phyloP scores from a whole-genome alignment of 2,888 invertebrate genomes.

The Poecilus cupreus region DNA sequence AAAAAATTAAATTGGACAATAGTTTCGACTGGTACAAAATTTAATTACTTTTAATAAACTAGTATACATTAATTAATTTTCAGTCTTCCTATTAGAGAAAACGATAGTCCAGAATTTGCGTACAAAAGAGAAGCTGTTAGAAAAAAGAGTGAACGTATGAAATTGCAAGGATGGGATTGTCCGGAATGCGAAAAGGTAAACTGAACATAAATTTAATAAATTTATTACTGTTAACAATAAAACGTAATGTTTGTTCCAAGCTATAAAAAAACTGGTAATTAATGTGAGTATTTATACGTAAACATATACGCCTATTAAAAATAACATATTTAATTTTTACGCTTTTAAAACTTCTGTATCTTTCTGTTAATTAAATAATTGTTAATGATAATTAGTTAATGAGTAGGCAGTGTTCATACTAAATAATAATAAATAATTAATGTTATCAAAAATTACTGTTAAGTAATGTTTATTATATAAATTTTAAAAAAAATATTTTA shows the following conservation, averaged over 20 bases:
- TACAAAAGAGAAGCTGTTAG: constrained; percentile 67
- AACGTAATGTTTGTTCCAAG: neutral
- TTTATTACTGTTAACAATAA: neutral
- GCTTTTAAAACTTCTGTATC: too few species aligned
- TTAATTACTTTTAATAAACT: neutral
- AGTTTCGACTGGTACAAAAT: constrained; percentile 45
- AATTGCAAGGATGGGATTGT: constrained; percentile 71
- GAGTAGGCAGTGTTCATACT: too few species aligned
- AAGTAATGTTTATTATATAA: too few species aligned
- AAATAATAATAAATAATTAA: too few species aligned
- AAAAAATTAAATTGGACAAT: constrained; percentile 39
- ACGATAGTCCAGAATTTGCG: constrained; percentile 65
- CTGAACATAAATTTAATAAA: neutral
- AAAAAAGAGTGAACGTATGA: constrained; percentile 69
- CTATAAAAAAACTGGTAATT: too few species aligned
- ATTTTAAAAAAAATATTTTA: constrained; percentile 65
- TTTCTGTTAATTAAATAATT: too few species aligned
- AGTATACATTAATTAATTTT: neutral
- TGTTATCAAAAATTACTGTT: too few species aligned
- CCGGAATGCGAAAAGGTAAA: constrained; percentile 70
- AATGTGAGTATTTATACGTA: too few species aligned
- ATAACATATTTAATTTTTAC: too few species aligned
- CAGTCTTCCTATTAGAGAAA: constrained; percentile 7
- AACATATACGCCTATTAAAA: too few species aligned
- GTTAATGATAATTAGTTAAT: too few species aligned